Evolutionary conservation across 35 echinoderm and acorn worm species (phyloP).

Genomic region (Nesometra sesokonis): DNA sequence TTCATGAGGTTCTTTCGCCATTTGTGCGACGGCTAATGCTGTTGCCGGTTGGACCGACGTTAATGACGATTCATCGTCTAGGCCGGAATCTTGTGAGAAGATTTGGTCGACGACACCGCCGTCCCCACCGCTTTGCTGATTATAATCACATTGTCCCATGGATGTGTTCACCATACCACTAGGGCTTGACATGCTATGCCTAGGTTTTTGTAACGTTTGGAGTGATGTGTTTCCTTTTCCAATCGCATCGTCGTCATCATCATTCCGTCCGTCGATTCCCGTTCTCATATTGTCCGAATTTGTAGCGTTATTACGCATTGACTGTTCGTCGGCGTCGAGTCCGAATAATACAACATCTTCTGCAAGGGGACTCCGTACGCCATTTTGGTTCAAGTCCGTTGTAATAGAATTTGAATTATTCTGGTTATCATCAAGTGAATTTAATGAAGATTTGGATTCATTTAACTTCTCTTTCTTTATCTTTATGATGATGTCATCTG

Average conservation of each 20-base stretch:
- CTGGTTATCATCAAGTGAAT: background rate
- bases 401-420: background rate
- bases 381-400: background rate
- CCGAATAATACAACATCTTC: background rate
- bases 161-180: background rate
- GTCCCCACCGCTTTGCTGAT: conserved; percentile 11
- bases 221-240: background rate
- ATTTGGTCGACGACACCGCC: conserved; percentile 66
- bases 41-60: conserved; percentile 74
- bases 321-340: background rate
- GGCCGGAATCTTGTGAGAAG: conserved; percentile 54
- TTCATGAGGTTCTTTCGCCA: conserved; percentile 62
- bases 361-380: background rate
- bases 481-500: background rate
- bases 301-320: background rate
- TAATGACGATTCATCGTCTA: conserved; percentile 46
- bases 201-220: background rate
- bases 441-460: background rate
- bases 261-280: background rate
- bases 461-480: background rate
- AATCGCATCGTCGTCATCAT: background rate
- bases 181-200: background rate
- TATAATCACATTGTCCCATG: conserved; percentile 42
- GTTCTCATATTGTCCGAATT: background rate
- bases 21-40: conserved; percentile 88